Evolutionary conservation across 2,113 vertebrate genomes (phyloP).

Genomic region (Arenaria interpres): DNA sequence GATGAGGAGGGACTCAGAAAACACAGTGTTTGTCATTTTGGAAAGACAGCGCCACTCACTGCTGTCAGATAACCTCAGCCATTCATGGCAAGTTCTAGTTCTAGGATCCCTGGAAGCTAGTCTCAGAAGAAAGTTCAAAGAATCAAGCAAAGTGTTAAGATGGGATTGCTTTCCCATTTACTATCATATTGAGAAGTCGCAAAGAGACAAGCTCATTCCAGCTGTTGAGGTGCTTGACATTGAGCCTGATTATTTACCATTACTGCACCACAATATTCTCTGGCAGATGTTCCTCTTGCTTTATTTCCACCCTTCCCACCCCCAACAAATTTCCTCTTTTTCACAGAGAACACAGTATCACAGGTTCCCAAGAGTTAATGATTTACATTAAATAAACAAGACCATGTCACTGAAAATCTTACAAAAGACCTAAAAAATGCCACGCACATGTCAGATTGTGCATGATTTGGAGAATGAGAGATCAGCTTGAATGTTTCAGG

Average conservation of each 20-base stretch:
- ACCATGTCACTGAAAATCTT: neutral
- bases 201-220: neutral
- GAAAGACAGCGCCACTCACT: neutral
- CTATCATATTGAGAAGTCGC: neutral
- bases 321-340: neutral
- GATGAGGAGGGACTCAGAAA: neutral
- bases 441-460: neutral
- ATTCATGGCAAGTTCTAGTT: neutral
- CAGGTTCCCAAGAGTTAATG: neutral
- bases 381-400: constrained; percentile 23
- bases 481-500: neutral
- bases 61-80: neutral
- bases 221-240: neutral
- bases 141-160: neutral
- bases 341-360: neutral
- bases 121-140: neutral
- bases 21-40: neutral
- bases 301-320: neutral
- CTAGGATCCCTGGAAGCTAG: neutral
- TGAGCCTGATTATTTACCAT: neutral
- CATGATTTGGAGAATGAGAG: neutral
- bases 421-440: neutral
- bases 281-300: neutral
- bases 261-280: neutral
- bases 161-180: neutral